Base-by-base conservation (phyloP, 1,140 invertebrate species). In the Lasioglossum albipes region DNA sequence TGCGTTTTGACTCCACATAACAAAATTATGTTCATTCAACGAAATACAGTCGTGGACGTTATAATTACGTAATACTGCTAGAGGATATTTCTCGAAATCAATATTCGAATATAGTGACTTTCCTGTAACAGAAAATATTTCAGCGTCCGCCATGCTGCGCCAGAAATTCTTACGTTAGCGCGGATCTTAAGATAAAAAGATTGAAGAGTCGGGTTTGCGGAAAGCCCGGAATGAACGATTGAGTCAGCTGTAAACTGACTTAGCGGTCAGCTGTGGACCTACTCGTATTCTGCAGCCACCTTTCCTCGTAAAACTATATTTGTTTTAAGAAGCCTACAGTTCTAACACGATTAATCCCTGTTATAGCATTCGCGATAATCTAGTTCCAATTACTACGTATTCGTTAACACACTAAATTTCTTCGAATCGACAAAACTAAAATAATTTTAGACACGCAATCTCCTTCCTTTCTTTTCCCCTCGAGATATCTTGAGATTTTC, bases 161-260 rank as follows among this genome's bases (percentile, higher is more conserved):
- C 6, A 52, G 66, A 13, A 49, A 18, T 49, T 10, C n/a, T 6
- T 7, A 4, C 0, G n/a, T 22, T 49, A 18, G 9, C 27, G 1
- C 61, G 9, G 13, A 9, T 68, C 9, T n/a, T 4, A 13, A 36
- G 27, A 75, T 42, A 65, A 54, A 42, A 64, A 12, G 42, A 75
- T 49, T 77, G n/a, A 27, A 36, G 12, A 20, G 20, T 59, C 61
- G 41, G n/a, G 57, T 68, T 62, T 45, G 66, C 13, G 67, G 75
- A n/a, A 71, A 78, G 70, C 42, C 59, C 68, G 27, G 68, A 71
- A 70, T 7, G 75, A 62, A 71, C 31, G 68, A 71, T 70, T 61
- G 66, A 76, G 36, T 76, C 74, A 69, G 65, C 66, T 70, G 41
- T 70, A 70, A 77, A 61, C 45, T 41, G 41, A 70, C 27, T 49